Evolutionary conservation across 2,888 invertebrate species (phyloP).

Genomic region (Seira sanloemensis): DNA sequence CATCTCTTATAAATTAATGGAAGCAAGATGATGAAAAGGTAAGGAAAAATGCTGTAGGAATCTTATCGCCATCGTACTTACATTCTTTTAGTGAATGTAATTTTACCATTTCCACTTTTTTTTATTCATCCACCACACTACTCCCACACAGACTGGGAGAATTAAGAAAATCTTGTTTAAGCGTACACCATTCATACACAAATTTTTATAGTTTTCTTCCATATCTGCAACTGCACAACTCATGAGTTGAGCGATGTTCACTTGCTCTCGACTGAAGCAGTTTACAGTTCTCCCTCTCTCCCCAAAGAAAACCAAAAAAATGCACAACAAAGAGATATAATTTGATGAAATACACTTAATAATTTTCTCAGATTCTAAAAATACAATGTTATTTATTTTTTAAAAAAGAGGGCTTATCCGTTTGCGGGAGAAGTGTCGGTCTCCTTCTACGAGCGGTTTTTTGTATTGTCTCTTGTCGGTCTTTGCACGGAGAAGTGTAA

Average conservation of each 20-base stretch:
- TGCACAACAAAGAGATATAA: too few species aligned
- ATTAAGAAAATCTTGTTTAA: background rate
- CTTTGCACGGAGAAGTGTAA: background rate
- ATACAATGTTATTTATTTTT: background rate
- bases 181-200: too few species aligned
- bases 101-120: background rate
- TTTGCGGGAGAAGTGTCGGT: background rate
- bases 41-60: background rate
- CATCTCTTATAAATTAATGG: conserved; percentile 4
- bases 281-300: too few species aligned
- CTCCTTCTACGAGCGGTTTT: conserved; percentile 10
- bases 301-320: too few species aligned
- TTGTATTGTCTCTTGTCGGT: background rate
- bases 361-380: background rate
- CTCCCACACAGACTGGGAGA: background rate
- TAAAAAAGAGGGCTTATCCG: conserved; percentile 5
- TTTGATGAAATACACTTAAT: too few species aligned
- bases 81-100: background rate
- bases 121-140: background rate
- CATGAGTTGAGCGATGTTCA: too few species aligned
- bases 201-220: too few species aligned
- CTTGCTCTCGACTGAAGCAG: too few species aligned
- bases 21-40: background rate
- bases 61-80: background rate
- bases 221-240: too few species aligned